Base-by-base conservation (phyloP, 64 coral and sea anemone species). In the Hydrozoanthus tunicans region DNA sequence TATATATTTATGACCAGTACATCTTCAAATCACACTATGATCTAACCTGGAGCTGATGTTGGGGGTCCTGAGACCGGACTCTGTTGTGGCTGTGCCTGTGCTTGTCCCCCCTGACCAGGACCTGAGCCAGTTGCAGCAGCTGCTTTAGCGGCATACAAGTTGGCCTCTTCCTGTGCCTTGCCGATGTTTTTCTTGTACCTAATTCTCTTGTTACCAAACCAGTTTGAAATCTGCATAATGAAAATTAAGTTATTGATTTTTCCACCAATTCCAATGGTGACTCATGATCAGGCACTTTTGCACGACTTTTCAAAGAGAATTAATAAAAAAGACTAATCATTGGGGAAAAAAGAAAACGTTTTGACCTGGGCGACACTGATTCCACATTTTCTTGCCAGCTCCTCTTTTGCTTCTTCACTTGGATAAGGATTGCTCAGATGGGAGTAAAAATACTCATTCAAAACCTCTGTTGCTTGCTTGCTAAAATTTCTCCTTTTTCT, bases 381-480 rank as follows among this genome's bases (percentile, higher is more conserved):
- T 81, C 93, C 93, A 96, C 97, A 99, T 57, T 99, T 99, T 58
- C 97, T 93, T 86, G 97, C 97, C 13, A 99, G 65, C 56, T 99
- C 97, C 59, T 99, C 97, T 17, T 99, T 99, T 5, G 97, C 97
- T 74, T 99, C 97, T 55, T 99, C 97, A 72, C 97, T 99, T 56
- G 97, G 97, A 55, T 99, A 99, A 7, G 97, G 97, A 73, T 99
- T 99, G 84, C 97, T 99, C 79, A 99, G 73, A 75, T 99, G 97
- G 3, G 97, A 99, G 74, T 99, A 99, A 51, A 99, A 99, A 93
- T 99, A 99, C 75, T 99, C 97, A 86, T 99, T 99, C 15, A 99
- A 75, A 23, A 99, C 93, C 89, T 99, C 97, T 91, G 97, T 99
- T 14, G 97, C 97, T 56, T 99, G 97, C 51, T 99, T 99, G 63